Conservation (phyloP, 2,113 vertebrate genomes). For the Atrichornis clamosus region DNA sequence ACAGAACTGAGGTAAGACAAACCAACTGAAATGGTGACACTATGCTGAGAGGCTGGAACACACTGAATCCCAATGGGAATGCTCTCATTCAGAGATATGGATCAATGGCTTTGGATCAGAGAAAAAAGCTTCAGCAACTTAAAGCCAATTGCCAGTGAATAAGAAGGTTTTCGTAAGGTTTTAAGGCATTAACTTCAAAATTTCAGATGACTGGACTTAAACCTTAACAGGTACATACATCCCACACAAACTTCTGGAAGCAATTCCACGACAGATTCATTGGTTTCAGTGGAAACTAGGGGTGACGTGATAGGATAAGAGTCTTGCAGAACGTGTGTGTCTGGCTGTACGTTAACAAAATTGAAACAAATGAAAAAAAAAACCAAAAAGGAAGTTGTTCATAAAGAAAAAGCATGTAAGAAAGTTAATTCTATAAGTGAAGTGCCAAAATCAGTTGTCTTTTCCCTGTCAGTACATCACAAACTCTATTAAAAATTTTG, state of each 20-base stretch:
- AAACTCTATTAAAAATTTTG: not conserved
- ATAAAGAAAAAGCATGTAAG: not conserved
- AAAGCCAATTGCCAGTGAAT: not conserved
- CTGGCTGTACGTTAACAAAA: not conserved
- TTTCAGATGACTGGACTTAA: not conserved
- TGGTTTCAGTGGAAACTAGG: not conserved
- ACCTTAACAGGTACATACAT: not conserved
- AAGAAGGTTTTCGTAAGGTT: rapidly evolving
- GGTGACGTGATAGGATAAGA: rapidly evolving
- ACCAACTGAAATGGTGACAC: not conserved
- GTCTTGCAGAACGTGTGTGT: not conserved
- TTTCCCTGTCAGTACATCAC: rapidly evolving
- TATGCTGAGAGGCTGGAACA: not conserved
- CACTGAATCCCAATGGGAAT: not conserved
- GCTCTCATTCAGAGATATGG: not conserved
- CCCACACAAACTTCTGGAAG: not conserved
- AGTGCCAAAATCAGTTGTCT: not conserved
- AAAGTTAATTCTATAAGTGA: not conserved
- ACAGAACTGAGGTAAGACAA: not conserved
- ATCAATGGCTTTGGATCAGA: not conserved
- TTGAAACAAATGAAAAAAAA: not conserved
- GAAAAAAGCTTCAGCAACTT: not conserved
- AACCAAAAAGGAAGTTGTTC: not conserved
- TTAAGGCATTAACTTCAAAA: not conserved
- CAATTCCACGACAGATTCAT: not conserved